phyloP scores from a whole-genome alignment of 2,797 vertebrate species.

The Lepus townsendii region DNA sequence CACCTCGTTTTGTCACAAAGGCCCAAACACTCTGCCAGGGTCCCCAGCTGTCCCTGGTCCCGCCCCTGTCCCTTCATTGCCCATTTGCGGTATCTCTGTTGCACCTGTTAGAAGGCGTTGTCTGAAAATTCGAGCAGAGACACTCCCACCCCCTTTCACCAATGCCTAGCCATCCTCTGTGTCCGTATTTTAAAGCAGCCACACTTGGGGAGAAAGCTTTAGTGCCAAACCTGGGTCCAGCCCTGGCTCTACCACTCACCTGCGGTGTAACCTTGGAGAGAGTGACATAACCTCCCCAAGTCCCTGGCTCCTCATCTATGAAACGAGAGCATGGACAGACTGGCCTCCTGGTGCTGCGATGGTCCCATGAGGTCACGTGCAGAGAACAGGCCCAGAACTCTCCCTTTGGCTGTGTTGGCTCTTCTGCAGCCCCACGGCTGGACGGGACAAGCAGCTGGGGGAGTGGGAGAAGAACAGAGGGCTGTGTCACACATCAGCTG shows the following conservation, averaged over 20 bases:
- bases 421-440: background rate
- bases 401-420: no score
- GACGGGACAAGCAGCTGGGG: background rate
- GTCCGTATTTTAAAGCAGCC: background rate
- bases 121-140: background rate
- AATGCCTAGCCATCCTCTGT: background rate
- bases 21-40: background rate
- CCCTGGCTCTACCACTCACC: background rate
- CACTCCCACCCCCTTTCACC: no score
- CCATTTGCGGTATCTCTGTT: background rate
- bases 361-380: background rate
- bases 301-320: background rate
- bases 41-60: background rate
- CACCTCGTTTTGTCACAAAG: background rate
- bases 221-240: no score
- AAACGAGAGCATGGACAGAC: background rate
- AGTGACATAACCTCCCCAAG: background rate
- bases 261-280: background rate
- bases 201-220: background rate
- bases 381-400: background rate
- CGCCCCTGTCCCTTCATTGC: fast-evolving
- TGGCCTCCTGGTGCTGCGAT: background rate
- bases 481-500: background rate
- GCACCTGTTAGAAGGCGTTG: background rate
- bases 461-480: background rate